Percentiles rank a stretch among this genome's conserved stretches.
Evolutionary conservation across 1,140 invertebrate genomes (phyloP).

Genomic region (Melanaphis sacchari): DNA sequence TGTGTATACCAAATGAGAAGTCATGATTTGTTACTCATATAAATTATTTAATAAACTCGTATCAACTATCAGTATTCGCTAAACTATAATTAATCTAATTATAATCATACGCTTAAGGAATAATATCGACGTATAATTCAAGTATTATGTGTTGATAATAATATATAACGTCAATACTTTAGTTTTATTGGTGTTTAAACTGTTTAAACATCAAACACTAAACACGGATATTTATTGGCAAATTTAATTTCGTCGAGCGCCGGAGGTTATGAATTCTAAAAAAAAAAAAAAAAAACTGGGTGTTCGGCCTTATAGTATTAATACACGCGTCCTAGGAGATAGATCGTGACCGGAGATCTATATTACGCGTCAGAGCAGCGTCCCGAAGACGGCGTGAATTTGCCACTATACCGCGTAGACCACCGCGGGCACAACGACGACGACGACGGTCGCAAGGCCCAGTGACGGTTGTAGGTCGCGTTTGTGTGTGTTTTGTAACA

Average conservation of each 20-base stretch:
- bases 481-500: neutral
- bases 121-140: neutral
- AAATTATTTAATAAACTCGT: neutral
- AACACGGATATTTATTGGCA: slow-evolving; percentile 4
- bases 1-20: neutral
- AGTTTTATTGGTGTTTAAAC: neutral
- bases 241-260: neutral
- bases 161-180: neutral
- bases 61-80: no score
- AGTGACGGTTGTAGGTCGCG: neutral
- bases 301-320: neutral
- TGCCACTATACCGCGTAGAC: neutral
- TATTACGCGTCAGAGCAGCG: slow-evolving; percentile 4
- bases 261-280: neutral
- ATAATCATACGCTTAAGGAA: neutral
- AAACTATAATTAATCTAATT: neutral
- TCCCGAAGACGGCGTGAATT: neutral
- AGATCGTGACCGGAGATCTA: slow-evolving; percentile 1
- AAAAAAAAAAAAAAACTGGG: neutral
- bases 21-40: neutral
- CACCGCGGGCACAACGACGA: neutral
- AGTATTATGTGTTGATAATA: neutral
- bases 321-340: neutral
- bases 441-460: neutral
- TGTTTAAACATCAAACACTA: neutral